These are phyloP conservation scores for Xiphophorus couchianus DNA, from an alignment of 2,113 vertebrate species.

Conservation along the genomic window DNA sequence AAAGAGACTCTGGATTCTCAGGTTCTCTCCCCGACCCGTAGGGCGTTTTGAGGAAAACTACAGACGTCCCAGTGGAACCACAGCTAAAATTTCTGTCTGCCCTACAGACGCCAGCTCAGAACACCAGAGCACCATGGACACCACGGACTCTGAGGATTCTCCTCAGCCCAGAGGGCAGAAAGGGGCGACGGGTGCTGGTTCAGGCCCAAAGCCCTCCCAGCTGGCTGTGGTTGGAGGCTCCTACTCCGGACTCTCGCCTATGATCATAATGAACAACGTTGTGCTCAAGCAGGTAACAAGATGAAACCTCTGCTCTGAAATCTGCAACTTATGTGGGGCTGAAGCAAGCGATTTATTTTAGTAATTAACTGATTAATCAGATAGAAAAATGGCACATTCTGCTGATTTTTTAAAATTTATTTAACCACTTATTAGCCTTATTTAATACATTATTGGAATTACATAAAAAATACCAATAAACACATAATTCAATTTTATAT, in stretches of 20 bases:
- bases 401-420: no score
- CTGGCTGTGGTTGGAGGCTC: slow-evolving; percentile 74
- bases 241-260: slow-evolving; percentile 83
- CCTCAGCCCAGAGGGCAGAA: slow-evolving; percentile 56
- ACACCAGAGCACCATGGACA: slow-evolving; percentile 82
- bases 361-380: no score
- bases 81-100: slow-evolving; percentile 1
- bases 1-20: slow-evolving; percentile 94
- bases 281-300: slow-evolving; percentile 88
- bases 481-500: no score
- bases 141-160: slow-evolving; percentile 83
- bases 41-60: neutral
- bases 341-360: no score
- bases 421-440: no score
- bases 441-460: no score
- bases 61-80: neutral
- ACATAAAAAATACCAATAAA: no score
- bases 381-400: no score
- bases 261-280: slow-evolving; percentile 95
- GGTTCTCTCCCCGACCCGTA: slow-evolving; percentile 70
- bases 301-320: neutral
- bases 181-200: slow-evolving; percentile 49
- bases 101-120: slow-evolving; percentile 88
- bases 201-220: slow-evolving; percentile 61
- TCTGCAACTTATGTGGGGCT: neutral